Conservation (phyloP, 2,113 vertebrate genomes). For the Pelmatolapia mariae region DNA sequence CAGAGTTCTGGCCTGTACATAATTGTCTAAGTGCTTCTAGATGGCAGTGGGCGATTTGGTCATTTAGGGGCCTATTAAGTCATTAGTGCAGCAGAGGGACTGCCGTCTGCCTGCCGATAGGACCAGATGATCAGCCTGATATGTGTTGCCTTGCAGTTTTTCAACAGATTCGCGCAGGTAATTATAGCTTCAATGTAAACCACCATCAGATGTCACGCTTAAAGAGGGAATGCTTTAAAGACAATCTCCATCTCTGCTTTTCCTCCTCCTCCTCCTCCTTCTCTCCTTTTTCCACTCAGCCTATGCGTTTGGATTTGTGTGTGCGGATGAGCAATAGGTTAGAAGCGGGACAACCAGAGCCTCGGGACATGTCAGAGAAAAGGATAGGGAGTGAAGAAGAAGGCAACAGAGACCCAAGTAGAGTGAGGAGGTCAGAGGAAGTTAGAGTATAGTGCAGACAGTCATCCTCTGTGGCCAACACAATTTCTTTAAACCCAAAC, state of each 20-base stretch:
- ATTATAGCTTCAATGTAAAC: slow-evolving; percentile 60
- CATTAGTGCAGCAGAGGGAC: slow-evolving; percentile 69
- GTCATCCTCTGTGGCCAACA: not conserved
- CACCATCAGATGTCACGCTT: slow-evolving; percentile 53
- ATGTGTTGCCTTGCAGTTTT: slow-evolving; percentile 54
- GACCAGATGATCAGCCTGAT: slow-evolving; percentile 61
- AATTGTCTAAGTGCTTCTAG: slow-evolving; percentile 76
- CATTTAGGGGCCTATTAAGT: slow-evolving; percentile 75
- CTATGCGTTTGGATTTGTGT: not conserved
- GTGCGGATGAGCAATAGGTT: slow-evolving; percentile 31
- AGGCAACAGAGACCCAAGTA: not conserved
- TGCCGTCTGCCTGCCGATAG: slow-evolving; percentile 49
- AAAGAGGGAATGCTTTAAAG: slow-evolving; percentile 50
- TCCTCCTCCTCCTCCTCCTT: not conserved
- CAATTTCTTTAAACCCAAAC: slow-evolving; percentile 23
- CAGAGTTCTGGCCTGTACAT: slow-evolving; percentile 58
- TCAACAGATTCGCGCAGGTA: slow-evolving; percentile 59
- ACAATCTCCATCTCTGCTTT: slow-evolving; percentile 14
- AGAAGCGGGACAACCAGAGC: slow-evolving; percentile 20
- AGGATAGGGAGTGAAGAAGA: not conserved
- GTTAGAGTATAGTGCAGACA: slow-evolving; percentile 13
- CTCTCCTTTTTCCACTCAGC: slow-evolving; percentile 19
- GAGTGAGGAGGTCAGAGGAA: slow-evolving; percentile 3
- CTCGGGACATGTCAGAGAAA: slow-evolving; percentile 22
- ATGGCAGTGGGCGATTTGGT: slow-evolving; percentile 75